Base-by-base conservation (phyloP, 1,140 invertebrate species). In the Drosophila lacteicornis region DNA sequence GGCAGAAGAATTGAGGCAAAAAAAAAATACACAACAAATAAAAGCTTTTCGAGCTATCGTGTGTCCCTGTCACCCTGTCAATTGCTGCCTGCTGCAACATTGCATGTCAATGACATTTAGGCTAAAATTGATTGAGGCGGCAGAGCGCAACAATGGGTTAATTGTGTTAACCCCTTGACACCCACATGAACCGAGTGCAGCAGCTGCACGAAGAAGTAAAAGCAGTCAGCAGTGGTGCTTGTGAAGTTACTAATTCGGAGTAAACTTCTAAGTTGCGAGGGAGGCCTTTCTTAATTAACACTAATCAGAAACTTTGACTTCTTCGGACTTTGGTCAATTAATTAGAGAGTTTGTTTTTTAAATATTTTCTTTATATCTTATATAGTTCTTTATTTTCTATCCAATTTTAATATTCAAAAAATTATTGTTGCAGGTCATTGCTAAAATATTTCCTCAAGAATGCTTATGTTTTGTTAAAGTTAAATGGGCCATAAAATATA, bases 71-170 rank as follows among this genome's bases (percentile, higher is more conserved):
- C 75, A 30, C 49, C 30, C 55, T n/a, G 49, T 40, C 75, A 30
- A 33, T 59, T 58, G 17, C 51, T 63, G 61, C 36, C 71, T 57
- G 73, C 42, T 75, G 73, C 61, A 76, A 27, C 50, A 36, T 22
- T 49, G 58, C 66, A 70, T 86, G 82, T 86, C 82, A 86, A 79
- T 82, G 82, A 86, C 82, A 62, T 73, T 62, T 50, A 49, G 66
- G 67, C 43, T 62, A 78, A 81, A 73, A 68, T 68, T 79, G 60
- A 86, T 85, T 70, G 82, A 81, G 68, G 49, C 79, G 22, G 30
- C 58, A 40, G 38, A 25, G 12, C 27, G 13, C 40, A 40, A 53
- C 40, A 40, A 53, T 56, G 68, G 80, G 83, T 86, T 88, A 86
- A 86, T 82, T 83, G 74, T 61, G 67, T 86, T 87, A 83, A 83